A percentile compares a stretch with the other conserved stretches of the same genome.
Conservation (phyloP, 2,888 invertebrate species). For the Tenthredo notha region DNA sequence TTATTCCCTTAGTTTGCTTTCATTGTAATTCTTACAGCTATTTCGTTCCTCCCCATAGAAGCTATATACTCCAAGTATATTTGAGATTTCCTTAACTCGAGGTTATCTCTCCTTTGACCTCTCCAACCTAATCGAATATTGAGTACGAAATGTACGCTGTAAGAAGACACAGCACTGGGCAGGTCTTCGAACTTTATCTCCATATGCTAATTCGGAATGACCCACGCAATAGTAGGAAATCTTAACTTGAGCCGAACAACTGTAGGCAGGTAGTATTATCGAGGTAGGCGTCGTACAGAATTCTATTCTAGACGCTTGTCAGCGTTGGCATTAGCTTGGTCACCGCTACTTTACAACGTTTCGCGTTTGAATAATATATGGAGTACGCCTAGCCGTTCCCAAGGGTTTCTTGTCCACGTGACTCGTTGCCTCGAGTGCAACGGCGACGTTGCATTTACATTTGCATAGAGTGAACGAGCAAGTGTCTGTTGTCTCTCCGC, state of each 20-base stretch:
- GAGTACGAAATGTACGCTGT: background rate
- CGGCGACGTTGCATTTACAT: background rate
- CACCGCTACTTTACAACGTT: conserved; percentile 51
- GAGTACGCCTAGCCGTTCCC: conserved; percentile 40
- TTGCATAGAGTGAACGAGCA: conserved; percentile 42
- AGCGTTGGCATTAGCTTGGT: conserved; percentile 27
- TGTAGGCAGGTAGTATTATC: background rate
- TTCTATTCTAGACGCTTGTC: conserved; percentile 1
- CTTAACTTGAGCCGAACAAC: background rate
- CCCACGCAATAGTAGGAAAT: conserved; percentile 36
- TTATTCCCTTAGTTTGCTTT: conserved; percentile 39
- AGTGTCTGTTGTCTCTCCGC: conserved; percentile 48
- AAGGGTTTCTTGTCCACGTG: conserved; percentile 41
- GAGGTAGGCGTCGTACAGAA: conserved; percentile 14
- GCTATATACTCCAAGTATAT: background rate
- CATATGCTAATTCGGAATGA: conserved; percentile 46
- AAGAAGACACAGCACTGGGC: background rate
- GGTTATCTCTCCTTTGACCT: conserved; percentile 32
- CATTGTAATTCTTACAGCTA: conserved; percentile 37
- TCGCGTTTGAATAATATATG: conserved; percentile 55
- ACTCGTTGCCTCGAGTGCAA: conserved; percentile 44
- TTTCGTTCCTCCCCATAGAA: background rate
- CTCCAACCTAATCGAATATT: conserved; percentile 33
- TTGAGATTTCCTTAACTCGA: background rate
- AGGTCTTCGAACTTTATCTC: conserved; percentile 36